Percentiles rank a stretch among this genome's conserved stretches.
These are phyloP conservation scores for Drosophila rellima DNA, from an alignment of 2,888 invertebrate species.

Conservation along the genomic window DNA sequence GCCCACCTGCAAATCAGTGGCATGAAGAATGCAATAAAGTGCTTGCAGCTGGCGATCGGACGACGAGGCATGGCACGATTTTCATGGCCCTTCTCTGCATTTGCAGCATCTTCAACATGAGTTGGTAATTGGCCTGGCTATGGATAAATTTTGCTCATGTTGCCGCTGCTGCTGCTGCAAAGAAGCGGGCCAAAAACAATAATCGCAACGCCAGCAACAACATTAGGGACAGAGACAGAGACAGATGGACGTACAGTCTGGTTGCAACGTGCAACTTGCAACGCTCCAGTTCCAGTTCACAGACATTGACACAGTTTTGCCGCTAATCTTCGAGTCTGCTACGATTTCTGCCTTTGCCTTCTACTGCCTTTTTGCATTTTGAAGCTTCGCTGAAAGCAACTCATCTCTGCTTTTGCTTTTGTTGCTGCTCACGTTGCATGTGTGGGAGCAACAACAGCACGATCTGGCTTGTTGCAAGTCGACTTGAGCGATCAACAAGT, in stretches of 20 bases:
- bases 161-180: conserved; percentile 10
- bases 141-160: conserved; percentile 39
- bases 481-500: conserved; percentile 29
- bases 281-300: conserved; percentile 81
- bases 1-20: conserved; percentile 63
- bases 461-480: conserved; percentile 41
- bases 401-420: conserved; percentile 18
- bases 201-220: conserved; percentile 44
- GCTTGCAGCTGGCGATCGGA: conserved; percentile 29
- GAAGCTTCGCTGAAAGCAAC: conserved; percentile 17
- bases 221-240: not conserved
- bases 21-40: conserved; percentile 34
- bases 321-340: conserved; percentile 21
- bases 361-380: conserved; percentile 21
- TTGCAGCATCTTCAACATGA: conserved; percentile 35
- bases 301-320: conserved; percentile 81
- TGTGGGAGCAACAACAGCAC: conserved; percentile 58
- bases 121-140: conserved; percentile 49
- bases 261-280: conserved; percentile 46
- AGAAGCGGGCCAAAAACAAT: conserved; percentile 56
- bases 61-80: conserved; percentile 46
- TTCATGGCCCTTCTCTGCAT: conserved; percentile 57
- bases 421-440: conserved; percentile 37
- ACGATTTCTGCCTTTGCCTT: conserved; percentile 10
- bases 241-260: conserved; percentile 15